phyloP scores from a whole-genome alignment of 2,113 vertebrate genomes.

The Gavialis gangeticus region DNA sequence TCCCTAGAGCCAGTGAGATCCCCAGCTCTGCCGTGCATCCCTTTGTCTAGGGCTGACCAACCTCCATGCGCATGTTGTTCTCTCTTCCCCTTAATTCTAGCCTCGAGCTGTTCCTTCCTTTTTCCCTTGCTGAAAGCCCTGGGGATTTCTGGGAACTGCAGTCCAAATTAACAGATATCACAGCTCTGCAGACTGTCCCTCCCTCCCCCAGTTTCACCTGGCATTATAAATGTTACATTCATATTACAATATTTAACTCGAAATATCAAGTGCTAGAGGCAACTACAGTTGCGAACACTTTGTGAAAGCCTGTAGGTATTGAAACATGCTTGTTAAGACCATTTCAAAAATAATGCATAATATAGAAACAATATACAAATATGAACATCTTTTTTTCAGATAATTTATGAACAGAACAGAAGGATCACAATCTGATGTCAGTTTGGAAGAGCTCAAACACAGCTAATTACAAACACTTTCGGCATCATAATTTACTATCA shows the following conservation, averaged over 20 bases:
- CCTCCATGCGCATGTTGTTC: no score
- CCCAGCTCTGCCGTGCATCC: no score
- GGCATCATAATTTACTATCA: not conserved
- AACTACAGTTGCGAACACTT: not conserved
- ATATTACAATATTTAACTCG: not conserved
- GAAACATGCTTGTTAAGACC: not conserved
- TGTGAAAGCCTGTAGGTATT: not conserved
- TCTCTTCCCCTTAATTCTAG: no score
- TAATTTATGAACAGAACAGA: not conserved
- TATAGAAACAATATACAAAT: not conserved
- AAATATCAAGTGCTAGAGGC: not conserved
- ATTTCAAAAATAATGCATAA: not conserved
- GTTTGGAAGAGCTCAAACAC: not conserved
- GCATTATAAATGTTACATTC: no score
- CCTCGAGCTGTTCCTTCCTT: no score
- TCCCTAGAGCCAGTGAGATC: no score
- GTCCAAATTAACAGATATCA: no score
- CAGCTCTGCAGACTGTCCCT: no score
- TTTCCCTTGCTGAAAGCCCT: no score
- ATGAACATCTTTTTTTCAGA: not conserved
- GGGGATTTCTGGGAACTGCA: no score
- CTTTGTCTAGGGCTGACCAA: no score
- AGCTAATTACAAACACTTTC: not conserved
- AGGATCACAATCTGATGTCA: not conserved
- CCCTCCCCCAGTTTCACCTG: no score